Conservation (phyloP, 2,113 vertebrate species). For the Cephalopterus ornatus region DNA sequence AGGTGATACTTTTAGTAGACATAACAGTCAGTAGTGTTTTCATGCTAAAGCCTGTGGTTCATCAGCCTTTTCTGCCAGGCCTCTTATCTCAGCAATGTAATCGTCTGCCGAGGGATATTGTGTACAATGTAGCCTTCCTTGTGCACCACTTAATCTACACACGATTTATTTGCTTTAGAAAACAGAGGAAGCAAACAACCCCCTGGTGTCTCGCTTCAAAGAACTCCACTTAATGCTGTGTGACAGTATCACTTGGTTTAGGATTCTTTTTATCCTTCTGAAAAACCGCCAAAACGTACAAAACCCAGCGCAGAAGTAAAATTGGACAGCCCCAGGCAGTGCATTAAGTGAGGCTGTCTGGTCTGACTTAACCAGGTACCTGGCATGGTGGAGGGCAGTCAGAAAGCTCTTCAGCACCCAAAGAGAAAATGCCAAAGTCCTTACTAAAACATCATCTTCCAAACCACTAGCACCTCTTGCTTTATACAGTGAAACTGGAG, state of each 20-base stretch:
- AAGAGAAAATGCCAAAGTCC: background rate
- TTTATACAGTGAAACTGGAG: background rate
- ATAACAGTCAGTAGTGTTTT: background rate
- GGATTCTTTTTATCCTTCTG: background rate
- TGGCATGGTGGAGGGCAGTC: background rate
- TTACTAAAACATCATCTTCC: background rate
- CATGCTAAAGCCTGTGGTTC: background rate
- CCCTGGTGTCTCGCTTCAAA: background rate
- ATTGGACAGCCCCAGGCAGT: background rate
- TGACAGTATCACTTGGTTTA: background rate
- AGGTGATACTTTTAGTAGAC: background rate
- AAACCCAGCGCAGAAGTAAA: background rate
- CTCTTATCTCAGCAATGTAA: conserved; percentile 13
- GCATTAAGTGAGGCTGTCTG: background rate
- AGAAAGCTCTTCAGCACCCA: background rate
- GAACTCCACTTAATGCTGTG: background rate
- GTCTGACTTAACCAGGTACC: background rate
- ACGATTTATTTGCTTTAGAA: background rate
- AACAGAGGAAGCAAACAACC: background rate
- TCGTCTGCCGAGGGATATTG: background rate
- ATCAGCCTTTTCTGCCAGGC: background rate
- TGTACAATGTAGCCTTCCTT: background rate
- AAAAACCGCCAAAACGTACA: background rate
- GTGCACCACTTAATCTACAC: background rate
- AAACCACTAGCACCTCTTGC: background rate